Evolutionary conservation across 2,888 invertebrate species (phyloP).

Genomic region (Tryphoninae sp.): DNA sequence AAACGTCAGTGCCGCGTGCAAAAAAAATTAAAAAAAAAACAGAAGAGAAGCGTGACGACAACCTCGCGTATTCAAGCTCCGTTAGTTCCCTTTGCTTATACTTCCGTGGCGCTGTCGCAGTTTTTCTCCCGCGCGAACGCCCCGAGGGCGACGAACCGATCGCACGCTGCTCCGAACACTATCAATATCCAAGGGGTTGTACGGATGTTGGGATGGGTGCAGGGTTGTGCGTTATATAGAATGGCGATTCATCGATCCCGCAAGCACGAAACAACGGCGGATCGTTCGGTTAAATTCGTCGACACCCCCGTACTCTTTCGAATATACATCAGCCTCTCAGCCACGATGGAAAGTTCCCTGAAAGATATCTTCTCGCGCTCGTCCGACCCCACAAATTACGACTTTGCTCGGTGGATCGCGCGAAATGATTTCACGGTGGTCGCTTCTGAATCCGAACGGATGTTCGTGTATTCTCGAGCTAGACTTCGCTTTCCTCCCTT

Average conservation of each 20-base stretch:
- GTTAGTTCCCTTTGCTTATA: constrained; percentile 43
- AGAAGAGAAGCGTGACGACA: not conserved
- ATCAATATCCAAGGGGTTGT: constrained; percentile 45
- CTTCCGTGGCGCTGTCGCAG: constrained; percentile 45
- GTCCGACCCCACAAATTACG: constrained; percentile 49
- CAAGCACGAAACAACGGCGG: constrained; percentile 55
- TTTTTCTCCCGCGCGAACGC: constrained; percentile 22
- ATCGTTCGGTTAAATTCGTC: constrained; percentile 51
- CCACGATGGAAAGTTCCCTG: constrained; percentile 56
- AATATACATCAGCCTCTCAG: constrained; percentile 42
- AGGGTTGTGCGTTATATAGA: constrained; percentile 1
- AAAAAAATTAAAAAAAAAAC: constrained; percentile 3
- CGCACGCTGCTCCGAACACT: constrained; percentile 28
- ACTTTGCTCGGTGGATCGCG: constrained; percentile 35
- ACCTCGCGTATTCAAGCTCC: constrained; percentile 2
- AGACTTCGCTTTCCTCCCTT: not conserved
- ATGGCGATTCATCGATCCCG: constrained; percentile 64
- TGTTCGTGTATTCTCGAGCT: not conserved
- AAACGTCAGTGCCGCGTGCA: not conserved
- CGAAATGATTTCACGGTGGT: constrained; percentile 34
- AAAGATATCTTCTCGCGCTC: constrained; percentile 43
- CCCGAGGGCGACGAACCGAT: constrained; percentile 45
- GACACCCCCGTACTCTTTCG: constrained; percentile 5
- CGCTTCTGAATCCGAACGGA: constrained; percentile 39
- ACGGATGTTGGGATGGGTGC: not conserved